A percentile compares a stretch with the other conserved stretches of the same genome.
Conservation (phyloP, 2,888 invertebrate genomes). For the Athalia rosae region DNA sequence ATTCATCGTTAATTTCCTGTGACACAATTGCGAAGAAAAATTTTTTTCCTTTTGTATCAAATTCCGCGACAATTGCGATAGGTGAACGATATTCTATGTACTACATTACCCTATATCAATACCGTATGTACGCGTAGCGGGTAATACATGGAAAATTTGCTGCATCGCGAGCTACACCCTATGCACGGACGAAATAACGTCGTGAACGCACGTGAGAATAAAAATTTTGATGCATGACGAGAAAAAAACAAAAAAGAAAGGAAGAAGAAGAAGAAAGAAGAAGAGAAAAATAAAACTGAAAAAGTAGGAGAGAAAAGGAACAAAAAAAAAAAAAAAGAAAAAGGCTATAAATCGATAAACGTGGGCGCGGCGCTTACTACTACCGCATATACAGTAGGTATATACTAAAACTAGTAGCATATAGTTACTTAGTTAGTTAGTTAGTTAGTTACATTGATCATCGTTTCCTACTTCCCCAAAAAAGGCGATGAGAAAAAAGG, state of each 20-base stretch:
- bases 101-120: no score
- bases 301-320: background rate
- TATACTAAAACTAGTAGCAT: conserved; percentile 13
- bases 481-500: background rate
- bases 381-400: background rate
- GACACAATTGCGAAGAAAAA: no score
- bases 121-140: no score
- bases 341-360: conserved; percentile 49
- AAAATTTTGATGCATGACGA: background rate
- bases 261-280: background rate
- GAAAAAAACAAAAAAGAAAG: background rate
- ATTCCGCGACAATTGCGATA: no score
- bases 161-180: no score
- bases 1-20: no score
- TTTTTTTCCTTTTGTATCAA: no score
- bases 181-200: no score
- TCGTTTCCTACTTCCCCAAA: background rate
- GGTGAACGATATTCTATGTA: no score
- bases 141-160: no score
- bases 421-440: background rate
- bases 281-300: conserved; percentile 40
- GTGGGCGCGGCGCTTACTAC: conserved; percentile 47
- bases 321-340: conserved; percentile 38
- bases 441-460: conserved; percentile 14
- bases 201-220: background rate